Evolutionary conservation across 2,797 vertebrate genomes (phyloP).

Genomic region (Eulemur mongoz): DNA sequence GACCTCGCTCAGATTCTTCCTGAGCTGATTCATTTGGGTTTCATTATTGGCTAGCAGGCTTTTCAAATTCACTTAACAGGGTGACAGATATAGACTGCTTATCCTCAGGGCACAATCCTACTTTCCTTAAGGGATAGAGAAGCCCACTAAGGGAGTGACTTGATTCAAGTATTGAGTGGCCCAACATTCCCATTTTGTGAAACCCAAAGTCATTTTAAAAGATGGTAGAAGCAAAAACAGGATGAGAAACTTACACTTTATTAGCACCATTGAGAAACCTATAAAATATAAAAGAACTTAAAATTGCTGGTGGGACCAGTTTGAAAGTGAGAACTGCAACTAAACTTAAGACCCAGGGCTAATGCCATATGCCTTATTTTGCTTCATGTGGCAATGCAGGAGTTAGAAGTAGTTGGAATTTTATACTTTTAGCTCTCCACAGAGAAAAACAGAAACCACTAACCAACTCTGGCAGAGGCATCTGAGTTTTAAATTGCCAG

Average conservation of each 20-base stretch:
- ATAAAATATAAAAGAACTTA: slow-evolving; percentile 28
- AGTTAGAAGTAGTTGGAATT: background rate
- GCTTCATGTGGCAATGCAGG: background rate
- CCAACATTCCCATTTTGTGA: background rate
- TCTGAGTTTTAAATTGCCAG: slow-evolving; percentile 56
- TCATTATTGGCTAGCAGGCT: background rate
- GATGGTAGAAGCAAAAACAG: slow-evolving; percentile 19
- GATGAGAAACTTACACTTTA: slow-evolving; percentile 33
- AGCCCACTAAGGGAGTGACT: background rate
- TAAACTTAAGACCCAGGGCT: slow-evolving; percentile 25
- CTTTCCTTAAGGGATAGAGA: background rate
- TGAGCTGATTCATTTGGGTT: background rate
- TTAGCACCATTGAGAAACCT: slow-evolving; percentile 28
- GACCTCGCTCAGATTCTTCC: background rate
- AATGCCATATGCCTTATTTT: slow-evolving; percentile 1
- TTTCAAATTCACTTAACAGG: background rate
- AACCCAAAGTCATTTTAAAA: slow-evolving; percentile 34
- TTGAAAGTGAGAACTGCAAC: slow-evolving; percentile 5
- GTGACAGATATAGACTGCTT: background rate
- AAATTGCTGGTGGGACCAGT: slow-evolving; percentile 10
- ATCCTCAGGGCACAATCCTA: background rate
- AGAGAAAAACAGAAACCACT: slow-evolving; percentile 45
- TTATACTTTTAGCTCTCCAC: slow-evolving; percentile 27
- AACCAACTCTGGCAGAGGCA: background rate
- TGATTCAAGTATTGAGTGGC: background rate